Base-by-base conservation (phyloP, 35 echinoderm and acorn worm species). In the Ophioderma brevispina region DNA sequence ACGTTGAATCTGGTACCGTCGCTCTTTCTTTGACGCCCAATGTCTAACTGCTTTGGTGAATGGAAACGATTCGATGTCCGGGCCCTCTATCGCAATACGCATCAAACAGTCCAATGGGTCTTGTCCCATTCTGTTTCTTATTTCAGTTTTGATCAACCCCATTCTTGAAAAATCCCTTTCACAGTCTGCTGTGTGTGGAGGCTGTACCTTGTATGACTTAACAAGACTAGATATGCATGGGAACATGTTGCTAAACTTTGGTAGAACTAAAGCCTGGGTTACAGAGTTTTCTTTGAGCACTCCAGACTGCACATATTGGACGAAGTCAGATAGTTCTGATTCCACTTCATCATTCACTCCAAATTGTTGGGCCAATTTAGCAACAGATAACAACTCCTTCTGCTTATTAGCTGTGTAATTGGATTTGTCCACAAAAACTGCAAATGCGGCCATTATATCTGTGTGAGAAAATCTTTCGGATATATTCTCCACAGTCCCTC, bases 11-110 rank as follows among this genome's bases (percentile, higher is more conserved):
- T 40, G 15, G 63, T 78, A 87, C 59, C 90, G 35, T 1, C 76
- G 6, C 70, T 92, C 59, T 84, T 93, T 93, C 80, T 88, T 93
- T 21, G 77, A 38, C 2, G 52, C 92, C 92, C 85, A 93, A 37
- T 37, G 49, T 41, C 64, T 76, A 19, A 93, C 92, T 41, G 92
- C 86, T 40, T 33, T 40, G 13, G n/a, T 56, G 39, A 64, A 82
- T 32, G 41, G 78, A 70, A 82, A 93, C n/a, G n/a, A n/a, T n/a
- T n/a, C n/a, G n/a, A n/a, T n/a, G n/a, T n/a, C n/a, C n/a, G 80
- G 89, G 23, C 81, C 89, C n/a, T 76, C 75, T 31, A 91, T 85
- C 40, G 23, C 11, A 31, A 85, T 91, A 11, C 81, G 3, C 80
- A 85, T 64, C 36, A 91, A 49, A n/a, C n/a, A n/a, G n/a, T n/a